A percentile compares a stretch with the other conserved stretches of the same genome.
phyloP scores from a whole-genome alignment of 2,797 vertebrate genomes.

The Eremophila alpestris region DNA sequence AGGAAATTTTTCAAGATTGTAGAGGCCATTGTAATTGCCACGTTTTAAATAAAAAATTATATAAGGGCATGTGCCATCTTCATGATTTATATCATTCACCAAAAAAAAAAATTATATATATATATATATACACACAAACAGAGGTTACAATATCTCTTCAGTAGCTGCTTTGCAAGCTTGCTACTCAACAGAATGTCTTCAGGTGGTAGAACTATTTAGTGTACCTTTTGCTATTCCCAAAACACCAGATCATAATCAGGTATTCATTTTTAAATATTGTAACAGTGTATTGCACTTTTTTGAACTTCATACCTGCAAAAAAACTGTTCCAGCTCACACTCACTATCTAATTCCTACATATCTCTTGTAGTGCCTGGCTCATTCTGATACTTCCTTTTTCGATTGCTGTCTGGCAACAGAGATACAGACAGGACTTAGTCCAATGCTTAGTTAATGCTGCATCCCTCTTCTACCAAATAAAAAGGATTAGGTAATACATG shows the following conservation, averaged over 20 bases:
- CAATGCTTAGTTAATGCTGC: not conserved
- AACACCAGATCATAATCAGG: not conserved
- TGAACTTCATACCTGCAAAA: not conserved
- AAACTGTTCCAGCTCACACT: not conserved
- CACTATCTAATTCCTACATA: not conserved
- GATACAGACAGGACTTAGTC: not conserved
- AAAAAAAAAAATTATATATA: no score
- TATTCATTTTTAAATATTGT: not conserved
- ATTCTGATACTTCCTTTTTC: not conserved
- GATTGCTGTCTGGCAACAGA: not conserved
- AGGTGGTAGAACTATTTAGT: not conserved
- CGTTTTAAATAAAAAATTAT: not conserved
- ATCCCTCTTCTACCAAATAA: not conserved
- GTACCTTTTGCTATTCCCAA: not conserved
- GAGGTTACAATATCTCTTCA: not conserved
- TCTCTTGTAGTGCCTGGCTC: not conserved
- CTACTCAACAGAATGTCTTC: not conserved
- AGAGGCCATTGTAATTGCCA: not conserved
- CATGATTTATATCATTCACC: not conserved
- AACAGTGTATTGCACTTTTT: not conserved
- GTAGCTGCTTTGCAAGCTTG: not conserved
- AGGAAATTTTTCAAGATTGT: not conserved
- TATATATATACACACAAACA: no score
- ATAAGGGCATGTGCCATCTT: not conserved
- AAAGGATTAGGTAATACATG: not conserved